Conservation (phyloP, 2,888 invertebrate genomes). For the Spilarctia lutea region DNA sequence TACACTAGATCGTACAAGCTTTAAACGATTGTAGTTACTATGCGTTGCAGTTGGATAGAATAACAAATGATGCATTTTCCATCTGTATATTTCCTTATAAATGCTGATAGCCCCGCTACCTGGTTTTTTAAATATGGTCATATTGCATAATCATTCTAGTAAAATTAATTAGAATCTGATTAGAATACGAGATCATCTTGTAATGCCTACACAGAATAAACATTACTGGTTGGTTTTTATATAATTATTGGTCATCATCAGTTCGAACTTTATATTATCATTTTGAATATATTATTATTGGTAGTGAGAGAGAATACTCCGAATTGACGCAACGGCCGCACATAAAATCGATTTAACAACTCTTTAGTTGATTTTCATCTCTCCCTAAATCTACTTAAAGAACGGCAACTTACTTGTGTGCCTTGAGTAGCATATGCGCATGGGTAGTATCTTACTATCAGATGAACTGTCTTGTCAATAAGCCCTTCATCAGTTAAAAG, state of each 20-base stretch:
- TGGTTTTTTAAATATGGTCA: conserved; percentile 35
- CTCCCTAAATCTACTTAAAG: no score
- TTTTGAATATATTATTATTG: no score
- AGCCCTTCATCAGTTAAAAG: no score
- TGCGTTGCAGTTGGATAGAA: conserved; percentile 16
- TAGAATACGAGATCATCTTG: neutral
- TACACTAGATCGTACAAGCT: neutral
- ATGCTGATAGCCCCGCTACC: conserved; percentile 26
- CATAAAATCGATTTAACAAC: neutral
- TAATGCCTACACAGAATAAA: neutral
- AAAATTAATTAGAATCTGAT: neutral
- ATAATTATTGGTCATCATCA: neutral
- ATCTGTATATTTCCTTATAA: conserved; percentile 40
- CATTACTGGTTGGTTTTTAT: neutral
- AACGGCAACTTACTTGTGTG: no score
- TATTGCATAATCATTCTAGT: conserved; percentile 21
- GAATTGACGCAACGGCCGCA: no score
- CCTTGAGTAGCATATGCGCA: no score
- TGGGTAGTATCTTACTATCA: no score
- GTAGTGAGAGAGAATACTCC: no score
- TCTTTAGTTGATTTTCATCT: neutral
- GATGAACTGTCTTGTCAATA: no score
- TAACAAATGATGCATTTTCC: conserved; percentile 21
- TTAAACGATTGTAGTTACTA: neutral
- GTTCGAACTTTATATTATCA: neutral